Conservation (phyloP, 2,113 vertebrate species). For the Cyprinus carpio region DNA sequence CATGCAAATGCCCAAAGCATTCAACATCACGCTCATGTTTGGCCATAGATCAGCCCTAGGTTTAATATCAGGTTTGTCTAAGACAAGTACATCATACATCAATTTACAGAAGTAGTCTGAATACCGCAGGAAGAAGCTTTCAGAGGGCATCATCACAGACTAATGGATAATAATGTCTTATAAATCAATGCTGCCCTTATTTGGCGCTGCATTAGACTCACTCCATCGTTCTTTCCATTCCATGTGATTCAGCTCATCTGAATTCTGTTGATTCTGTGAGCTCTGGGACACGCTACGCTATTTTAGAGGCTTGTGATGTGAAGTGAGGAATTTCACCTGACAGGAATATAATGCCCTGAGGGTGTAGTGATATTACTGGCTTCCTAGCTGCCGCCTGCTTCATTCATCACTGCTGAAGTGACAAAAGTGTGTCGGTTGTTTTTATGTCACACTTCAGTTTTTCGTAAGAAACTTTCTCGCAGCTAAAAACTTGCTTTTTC, state of each 20-base stretch:
- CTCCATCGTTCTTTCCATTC: not conserved
- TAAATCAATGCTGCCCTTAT: conserved; percentile 18
- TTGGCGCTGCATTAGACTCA: not conserved
- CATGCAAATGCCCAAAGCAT: not conserved
- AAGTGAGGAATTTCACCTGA: conserved; percentile 39
- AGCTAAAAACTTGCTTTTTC: not conserved
- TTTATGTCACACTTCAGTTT: not conserved
- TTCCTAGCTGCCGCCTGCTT: not conserved
- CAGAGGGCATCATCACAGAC: not conserved
- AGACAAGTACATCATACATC: conserved; percentile 1
- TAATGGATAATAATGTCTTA: conserved; percentile 32
- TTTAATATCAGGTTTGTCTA: not conserved
- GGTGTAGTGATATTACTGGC: conserved; percentile 31
- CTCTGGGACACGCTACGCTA: not conserved
- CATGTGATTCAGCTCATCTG: not conserved
- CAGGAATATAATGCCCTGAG: conserved; percentile 41
- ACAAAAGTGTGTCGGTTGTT: conserved; percentile 1
- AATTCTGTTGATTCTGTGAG: conserved; percentile 26
- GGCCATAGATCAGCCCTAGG: not conserved
- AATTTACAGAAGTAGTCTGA: conserved; percentile 8
- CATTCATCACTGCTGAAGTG: not conserved
- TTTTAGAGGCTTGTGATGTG: conserved; percentile 40
- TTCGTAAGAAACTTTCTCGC: not conserved
- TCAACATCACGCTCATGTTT: not conserved
- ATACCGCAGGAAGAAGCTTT: conserved; percentile 33